Conservation (phyloP, 1,140 invertebrate species). For the Aphelenchoides besseyi region DNA sequence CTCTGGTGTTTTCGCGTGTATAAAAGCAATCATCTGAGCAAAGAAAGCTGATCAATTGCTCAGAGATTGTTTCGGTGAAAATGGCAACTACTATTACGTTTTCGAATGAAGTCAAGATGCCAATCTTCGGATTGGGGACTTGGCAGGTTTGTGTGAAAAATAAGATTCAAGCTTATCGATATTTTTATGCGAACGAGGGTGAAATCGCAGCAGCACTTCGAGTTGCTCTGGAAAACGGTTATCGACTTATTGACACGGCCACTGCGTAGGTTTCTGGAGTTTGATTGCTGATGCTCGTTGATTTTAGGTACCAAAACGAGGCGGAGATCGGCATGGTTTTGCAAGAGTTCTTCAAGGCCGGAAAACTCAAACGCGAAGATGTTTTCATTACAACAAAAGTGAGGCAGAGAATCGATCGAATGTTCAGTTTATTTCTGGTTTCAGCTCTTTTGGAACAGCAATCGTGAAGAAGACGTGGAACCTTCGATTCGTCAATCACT, state of each 20-base stretch:
- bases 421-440: slow-evolving; percentile 3
- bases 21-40: too few relatives aligned
- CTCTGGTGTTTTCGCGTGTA: too few relatives aligned
- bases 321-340: slow-evolving; percentile 74
- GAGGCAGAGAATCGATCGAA: not conserved
- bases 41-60: too few relatives aligned
- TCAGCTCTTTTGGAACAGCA: slow-evolving; percentile 64
- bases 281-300: not conserved
- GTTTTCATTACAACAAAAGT: slow-evolving; percentile 79
- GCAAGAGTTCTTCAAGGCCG: slow-evolving; percentile 72
- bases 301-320: slow-evolving; percentile 73
- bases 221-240: slow-evolving; percentile 41
- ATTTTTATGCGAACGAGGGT: slow-evolving; percentile 22
- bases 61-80: too few relatives aligned
- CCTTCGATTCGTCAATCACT: slow-evolving; percentile 74
- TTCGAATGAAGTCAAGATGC: slow-evolving; percentile 39
- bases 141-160: slow-evolving; percentile 18
- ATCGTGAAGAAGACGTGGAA: slow-evolving; percentile 70
- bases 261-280: slow-evolving; percentile 67
- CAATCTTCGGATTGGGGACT: slow-evolving; percentile 35
- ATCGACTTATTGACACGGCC: slow-evolving; percentile 70
- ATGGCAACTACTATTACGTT: slow-evolving; percentile 9
- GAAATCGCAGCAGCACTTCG: slow-evolving; percentile 37
- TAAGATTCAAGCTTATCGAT: not conserved
- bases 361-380: slow-evolving; percentile 73